Evolutionary conservation across 2,888 invertebrate genomes (phyloP).

Genomic region (Synanthedon vespiformis): DNA sequence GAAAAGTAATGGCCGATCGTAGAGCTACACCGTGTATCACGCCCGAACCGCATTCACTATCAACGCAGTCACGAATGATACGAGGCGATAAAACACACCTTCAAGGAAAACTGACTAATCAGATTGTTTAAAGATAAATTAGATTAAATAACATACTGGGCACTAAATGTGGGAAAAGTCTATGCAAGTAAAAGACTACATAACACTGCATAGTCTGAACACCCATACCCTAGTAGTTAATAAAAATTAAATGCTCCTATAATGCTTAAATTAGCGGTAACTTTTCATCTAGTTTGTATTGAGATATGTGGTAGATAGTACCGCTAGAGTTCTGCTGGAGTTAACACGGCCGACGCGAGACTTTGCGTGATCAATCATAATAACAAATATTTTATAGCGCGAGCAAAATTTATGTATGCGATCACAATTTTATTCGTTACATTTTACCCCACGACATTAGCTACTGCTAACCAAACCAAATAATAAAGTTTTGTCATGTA

Average conservation of each 20-base stretch:
- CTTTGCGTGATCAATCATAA: background rate
- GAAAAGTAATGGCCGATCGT: constrained; percentile 1
- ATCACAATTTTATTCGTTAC: no score
- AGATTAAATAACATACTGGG: background rate
- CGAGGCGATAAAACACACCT: constrained; percentile 31
- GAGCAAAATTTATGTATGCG: no score
- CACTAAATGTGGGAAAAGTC: no score
- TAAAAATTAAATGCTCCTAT: no score
- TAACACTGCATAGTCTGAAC: no score
- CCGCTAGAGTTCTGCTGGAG: background rate
- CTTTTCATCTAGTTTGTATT: no score
- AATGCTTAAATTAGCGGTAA: no score
- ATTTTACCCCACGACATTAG: no score
- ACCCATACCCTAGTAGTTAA: no score
- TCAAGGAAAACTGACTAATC: constrained; percentile 5
- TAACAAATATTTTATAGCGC: background rate
- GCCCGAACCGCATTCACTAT: constrained; percentile 28
- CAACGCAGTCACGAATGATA: constrained; percentile 36
- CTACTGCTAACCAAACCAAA: no score
- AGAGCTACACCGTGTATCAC: constrained; percentile 3
- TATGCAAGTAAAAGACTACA: no score
- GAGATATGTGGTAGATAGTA: background rate
- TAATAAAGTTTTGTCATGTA: no score
- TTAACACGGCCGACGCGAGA: constrained; percentile 1
- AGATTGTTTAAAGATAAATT: background rate